These are phyloP conservation scores for Leucoma salicis DNA, from an alignment of 2,888 invertebrate genomes.

Conservation along the genomic window DNA sequence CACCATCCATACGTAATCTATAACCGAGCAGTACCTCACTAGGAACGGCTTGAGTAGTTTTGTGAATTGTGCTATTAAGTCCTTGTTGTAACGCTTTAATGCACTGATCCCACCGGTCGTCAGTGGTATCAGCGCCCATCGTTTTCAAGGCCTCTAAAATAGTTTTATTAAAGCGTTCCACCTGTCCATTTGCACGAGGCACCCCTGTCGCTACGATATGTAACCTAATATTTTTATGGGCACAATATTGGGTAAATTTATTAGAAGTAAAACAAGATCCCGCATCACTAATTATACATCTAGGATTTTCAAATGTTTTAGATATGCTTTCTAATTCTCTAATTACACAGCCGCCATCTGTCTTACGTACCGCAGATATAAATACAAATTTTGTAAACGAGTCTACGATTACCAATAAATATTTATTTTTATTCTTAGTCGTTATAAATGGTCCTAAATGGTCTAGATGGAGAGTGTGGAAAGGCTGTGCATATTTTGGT, in stretches of 20 bases:
- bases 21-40: not conserved
- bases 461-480: conserved; percentile 27
- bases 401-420: conserved; percentile 26
- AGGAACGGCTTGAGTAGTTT: not conserved
- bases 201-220: not conserved
- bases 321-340: not conserved
- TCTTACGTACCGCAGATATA: not conserved
- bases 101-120: not conserved
- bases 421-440: conserved; percentile 18
- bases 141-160: not conserved
- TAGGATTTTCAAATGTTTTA: not conserved
- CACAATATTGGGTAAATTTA: not conserved
- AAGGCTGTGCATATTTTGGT: conserved; percentile 22
- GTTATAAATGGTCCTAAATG: conserved; percentile 29
- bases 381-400: conserved; percentile 20
- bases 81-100: not conserved
- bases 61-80: not conserved
- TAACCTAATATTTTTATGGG: not conserved
- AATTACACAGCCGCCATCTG: not conserved
- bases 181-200: not conserved
- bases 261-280: not conserved
- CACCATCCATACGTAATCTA: not conserved
- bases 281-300: not conserved
- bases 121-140: not conserved
- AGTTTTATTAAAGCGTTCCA: not conserved